These are phyloP conservation scores for Hypolimnas misippus DNA, from an alignment of 2,888 invertebrate species.

Conservation along the genomic window DNA sequence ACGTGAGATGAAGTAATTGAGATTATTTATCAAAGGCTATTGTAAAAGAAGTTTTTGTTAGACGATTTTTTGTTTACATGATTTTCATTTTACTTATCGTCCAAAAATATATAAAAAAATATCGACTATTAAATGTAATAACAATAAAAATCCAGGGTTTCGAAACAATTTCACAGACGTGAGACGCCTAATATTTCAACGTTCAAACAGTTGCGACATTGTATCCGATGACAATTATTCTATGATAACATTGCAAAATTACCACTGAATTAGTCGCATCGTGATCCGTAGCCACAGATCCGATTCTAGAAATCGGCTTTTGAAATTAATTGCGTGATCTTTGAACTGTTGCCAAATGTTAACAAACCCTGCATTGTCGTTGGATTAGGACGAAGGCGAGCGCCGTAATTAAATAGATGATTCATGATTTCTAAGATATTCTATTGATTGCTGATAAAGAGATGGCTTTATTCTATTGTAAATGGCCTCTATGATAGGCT, in stretches of 20 bases:
- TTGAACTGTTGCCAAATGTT: constrained; percentile 74
- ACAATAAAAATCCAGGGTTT: constrained; percentile 48
- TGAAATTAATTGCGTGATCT: constrained; percentile 76
- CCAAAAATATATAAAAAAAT: background rate
- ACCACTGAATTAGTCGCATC: constrained; percentile 68
- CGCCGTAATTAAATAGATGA: constrained; percentile 49
- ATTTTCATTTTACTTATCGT: background rate
- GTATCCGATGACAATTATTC: constrained; percentile 64
- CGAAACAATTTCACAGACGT: constrained; percentile 59
- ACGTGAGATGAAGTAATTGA: no score
- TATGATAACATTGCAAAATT: constrained; percentile 66
- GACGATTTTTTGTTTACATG: no score
- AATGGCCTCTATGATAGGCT: no score
- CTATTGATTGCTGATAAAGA: constrained; percentile 28
- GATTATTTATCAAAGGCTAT: background rate
- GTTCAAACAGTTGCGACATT: constrained; percentile 56
- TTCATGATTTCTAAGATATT: constrained; percentile 47
- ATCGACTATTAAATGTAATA: background rate
- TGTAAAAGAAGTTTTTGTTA: background rate
- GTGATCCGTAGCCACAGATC: constrained; percentile 68
- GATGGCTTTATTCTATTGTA: background rate
- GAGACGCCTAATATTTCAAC: constrained; percentile 66
- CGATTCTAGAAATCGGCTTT: constrained; percentile 67
- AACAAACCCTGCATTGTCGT: constrained; percentile 52
- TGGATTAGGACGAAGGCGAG: constrained; percentile 32